Evolutionary conservation across 2,113 vertebrate species (phyloP), one percentile per base, ranked within the genome.

Genomic region (Bufo bufo): DNA sequence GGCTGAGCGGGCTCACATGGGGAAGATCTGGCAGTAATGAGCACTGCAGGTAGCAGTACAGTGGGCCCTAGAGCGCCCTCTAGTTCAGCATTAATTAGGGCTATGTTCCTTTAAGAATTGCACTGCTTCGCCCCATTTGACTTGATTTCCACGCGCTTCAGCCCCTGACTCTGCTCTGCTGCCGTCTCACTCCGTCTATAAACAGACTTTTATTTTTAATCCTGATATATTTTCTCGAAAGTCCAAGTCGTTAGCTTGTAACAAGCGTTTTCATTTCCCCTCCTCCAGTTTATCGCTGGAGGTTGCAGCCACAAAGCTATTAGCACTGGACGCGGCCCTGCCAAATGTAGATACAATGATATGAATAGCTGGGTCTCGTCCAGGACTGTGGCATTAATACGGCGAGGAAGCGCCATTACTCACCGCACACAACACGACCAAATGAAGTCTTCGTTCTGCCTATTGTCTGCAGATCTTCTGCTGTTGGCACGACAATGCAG

Each of bases 281-380:
- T 65, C 9, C 80, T 65, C 58, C 16, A 20, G 1, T 82, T 49
- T 65, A 82, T 82, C 59, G 7, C 80, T 11, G 43, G 14, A 43
- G 23, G 13, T 61, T 81, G 56, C 47, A 4, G 56, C 78, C 58
- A 49, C 59, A 45, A 20, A 82, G 43, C 17, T 82, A 82, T 63
- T 63, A 82, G 8, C 9, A 10, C 58, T 20, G 43, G 83, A 85
- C 83, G 12, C 14, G 13, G 14, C 65, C 45, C 23, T 74, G 65
- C 69, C 83, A 85, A 54, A 74, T 74, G 50, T 54, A 85, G 66
- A 85, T 74, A 19, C 83, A 63, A 23, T 54, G 83, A 85, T 71
- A 74, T 85, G 69, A 72, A 85, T 43, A 52, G 52, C 50, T 54
- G 23, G 52, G 69, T 13, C 63, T 14, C 52, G 52, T 43, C 83